These are phyloP conservation scores for Himalopsyche anomala DNA, from an alignment of 2,888 invertebrate genomes.

Conservation along the genomic window DNA sequence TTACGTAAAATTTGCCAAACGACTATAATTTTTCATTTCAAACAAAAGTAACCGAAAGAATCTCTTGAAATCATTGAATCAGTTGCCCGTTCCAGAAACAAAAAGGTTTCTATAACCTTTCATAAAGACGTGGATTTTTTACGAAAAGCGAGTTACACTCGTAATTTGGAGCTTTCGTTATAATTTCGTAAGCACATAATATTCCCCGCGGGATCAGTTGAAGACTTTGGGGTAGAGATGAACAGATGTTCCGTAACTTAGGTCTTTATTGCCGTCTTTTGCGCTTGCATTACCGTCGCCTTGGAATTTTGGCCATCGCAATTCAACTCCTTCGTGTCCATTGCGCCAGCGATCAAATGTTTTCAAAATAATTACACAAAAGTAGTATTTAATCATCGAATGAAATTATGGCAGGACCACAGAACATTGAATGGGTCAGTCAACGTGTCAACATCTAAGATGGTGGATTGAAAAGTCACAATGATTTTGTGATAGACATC, in stretches of 20 bases:
- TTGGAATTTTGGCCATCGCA: conserved; percentile 30
- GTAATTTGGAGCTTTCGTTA: conserved; percentile 38
- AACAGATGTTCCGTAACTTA: conserved; percentile 37
- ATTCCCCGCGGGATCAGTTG: conserved; percentile 40
- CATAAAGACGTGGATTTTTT: conserved; percentile 9
- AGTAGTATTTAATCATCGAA: no score
- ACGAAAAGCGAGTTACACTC: conserved; percentile 29
- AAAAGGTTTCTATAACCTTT: not conserved
- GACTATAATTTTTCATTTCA: no score
- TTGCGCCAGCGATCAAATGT: no score
- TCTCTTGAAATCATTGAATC: not conserved
- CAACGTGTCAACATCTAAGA: no score
- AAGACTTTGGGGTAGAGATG: conserved; percentile 38
- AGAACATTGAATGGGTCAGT: no score
- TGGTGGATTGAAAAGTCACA: no score
- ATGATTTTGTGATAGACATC: no score
- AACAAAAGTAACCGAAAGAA: not conserved
- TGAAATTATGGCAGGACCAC: no score
- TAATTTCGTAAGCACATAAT: conserved; percentile 41
- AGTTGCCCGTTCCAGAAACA: conserved; percentile 16
- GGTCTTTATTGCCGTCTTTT: conserved; percentile 40
- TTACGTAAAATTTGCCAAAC: no score
- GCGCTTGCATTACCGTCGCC: conserved; percentile 34
- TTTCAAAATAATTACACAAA: no score
- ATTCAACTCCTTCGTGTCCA: not conserved